Conservation (phyloP, 2,888 invertebrate species). For the Pammene aurita region DNA sequence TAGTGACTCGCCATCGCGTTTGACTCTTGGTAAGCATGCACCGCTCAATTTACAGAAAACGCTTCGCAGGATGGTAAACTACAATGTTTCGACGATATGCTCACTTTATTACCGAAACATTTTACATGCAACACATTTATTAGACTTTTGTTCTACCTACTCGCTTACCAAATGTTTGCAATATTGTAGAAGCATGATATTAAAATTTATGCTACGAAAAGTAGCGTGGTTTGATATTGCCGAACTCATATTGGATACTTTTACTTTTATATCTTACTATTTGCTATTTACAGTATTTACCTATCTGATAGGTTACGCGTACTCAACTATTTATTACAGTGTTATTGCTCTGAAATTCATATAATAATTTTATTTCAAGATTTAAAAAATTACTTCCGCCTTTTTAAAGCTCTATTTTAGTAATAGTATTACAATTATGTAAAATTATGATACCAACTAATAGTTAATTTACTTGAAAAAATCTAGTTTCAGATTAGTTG, state of each 20-base stretch:
- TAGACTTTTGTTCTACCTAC: conserved; percentile 34
- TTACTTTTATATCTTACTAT: too few relatives aligned
- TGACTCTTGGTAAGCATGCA: conserved; percentile 7
- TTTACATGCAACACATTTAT: conserved; percentile 40
- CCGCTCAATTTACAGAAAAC: conserved; percentile 38
- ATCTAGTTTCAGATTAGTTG: too few relatives aligned
- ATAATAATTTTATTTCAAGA: too few relatives aligned
- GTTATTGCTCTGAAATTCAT: too few relatives aligned
- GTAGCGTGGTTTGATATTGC: conserved; percentile 7
- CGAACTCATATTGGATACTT: not conserved
- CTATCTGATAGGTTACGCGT: too few relatives aligned
- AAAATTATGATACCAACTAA: too few relatives aligned
- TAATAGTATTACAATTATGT: too few relatives aligned
- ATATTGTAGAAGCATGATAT: conserved; percentile 31
- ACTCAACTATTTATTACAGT: too few relatives aligned
- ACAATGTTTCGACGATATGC: conserved; percentile 39
- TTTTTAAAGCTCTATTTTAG: too few relatives aligned
- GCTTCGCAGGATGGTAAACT: conserved; percentile 29
- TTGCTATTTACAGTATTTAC: too few relatives aligned
- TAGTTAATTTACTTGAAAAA: too few relatives aligned
- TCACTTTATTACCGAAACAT: conserved; percentile 39
- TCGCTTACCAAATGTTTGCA: conserved; percentile 33
- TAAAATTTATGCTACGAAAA: conserved; percentile 29
- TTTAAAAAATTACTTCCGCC: too few relatives aligned
- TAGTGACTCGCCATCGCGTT: not conserved